These are phyloP conservation scores for Saguinus imperator DNA, from an alignment of 2,113 vertebrate species.

Conservation along the genomic window DNA sequence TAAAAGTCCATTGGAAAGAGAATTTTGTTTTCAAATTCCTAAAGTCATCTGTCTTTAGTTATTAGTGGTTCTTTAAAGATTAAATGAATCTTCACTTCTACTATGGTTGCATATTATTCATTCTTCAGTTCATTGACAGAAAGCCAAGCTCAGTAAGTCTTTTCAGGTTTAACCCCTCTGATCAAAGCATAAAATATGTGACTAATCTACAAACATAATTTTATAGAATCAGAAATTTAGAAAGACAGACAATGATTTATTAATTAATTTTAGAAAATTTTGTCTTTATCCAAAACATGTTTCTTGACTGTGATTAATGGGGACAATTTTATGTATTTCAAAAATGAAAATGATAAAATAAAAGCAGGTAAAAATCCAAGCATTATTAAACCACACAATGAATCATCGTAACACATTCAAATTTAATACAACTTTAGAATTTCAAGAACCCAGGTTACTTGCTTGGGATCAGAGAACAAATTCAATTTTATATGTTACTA, in stretches of 20 bases:
- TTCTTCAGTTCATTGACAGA: neutral
- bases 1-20: neutral
- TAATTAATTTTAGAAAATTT: conserved; percentile 40
- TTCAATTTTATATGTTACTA: neutral
- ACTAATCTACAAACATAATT: neutral
- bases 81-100: neutral
- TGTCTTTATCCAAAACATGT: conserved; percentile 19
- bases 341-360: conserved; percentile 36
- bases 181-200: neutral
- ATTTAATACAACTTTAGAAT: conserved; percentile 44
- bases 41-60: neutral
- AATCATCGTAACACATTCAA: neutral
- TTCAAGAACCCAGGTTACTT: conserved; percentile 13
- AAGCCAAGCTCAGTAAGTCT: neutral
- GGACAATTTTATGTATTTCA: conserved; percentile 31
- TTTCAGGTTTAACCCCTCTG: neutral
- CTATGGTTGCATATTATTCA: neutral
- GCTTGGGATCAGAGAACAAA: neutral
- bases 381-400: neutral
- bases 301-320: conserved; percentile 32
- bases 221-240: conserved; percentile 37
- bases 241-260: conserved; percentile 30
- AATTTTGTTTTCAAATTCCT: conserved; percentile 29
- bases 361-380: neutral
- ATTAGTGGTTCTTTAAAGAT: neutral